A percentile compares a stretch with the other conserved stretches of the same genome.
Evolutionary conservation across 2,888 invertebrate genomes (phyloP).

Genomic region (Callyntrura guangdongensis): DNA sequence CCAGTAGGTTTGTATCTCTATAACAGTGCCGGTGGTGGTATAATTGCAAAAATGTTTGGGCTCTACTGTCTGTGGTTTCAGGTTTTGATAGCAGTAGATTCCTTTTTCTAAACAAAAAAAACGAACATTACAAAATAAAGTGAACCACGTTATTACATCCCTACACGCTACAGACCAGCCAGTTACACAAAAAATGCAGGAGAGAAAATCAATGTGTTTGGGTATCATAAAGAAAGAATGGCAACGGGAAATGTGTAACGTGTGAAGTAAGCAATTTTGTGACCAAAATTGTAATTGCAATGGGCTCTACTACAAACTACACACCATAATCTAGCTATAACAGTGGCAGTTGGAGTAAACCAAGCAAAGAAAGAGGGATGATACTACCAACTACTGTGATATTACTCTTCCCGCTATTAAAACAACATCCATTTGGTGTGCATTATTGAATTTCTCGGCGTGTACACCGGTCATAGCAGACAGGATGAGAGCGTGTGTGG

Average conservation of each 20-base stretch:
- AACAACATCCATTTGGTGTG: conserved; percentile 5
- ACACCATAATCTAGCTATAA: too few relatives aligned
- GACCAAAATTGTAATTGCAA: conserved; percentile 62
- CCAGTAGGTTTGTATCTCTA: background rate
- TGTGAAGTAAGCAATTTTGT: conserved; percentile 60
- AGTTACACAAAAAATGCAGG: background rate
- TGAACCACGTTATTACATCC: background rate
- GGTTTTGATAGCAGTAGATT: background rate
- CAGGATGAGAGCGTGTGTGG: background rate
- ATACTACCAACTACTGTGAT: conserved; percentile 30
- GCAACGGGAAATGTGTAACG: conserved; percentile 40
- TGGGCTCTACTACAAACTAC: background rate
- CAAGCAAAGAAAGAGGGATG: conserved; percentile 6
- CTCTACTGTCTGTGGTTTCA: conserved; percentile 52
- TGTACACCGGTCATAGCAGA: background rate
- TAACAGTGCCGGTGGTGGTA: background rate
- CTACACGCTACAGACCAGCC: background rate
- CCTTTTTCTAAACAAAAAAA: background rate
- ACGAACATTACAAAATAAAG: background rate
- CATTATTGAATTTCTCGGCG: conserved; percentile 31
- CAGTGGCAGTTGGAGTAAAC: too few relatives aligned
- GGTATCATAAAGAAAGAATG: background rate
- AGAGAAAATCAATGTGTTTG: conserved; percentile 31
- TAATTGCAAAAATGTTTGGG: conserved; percentile 56
- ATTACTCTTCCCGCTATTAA: conserved; percentile 23